phyloP scores from a whole-genome alignment of 2,113 vertebrate species.

The Guaruba guarouba region DNA sequence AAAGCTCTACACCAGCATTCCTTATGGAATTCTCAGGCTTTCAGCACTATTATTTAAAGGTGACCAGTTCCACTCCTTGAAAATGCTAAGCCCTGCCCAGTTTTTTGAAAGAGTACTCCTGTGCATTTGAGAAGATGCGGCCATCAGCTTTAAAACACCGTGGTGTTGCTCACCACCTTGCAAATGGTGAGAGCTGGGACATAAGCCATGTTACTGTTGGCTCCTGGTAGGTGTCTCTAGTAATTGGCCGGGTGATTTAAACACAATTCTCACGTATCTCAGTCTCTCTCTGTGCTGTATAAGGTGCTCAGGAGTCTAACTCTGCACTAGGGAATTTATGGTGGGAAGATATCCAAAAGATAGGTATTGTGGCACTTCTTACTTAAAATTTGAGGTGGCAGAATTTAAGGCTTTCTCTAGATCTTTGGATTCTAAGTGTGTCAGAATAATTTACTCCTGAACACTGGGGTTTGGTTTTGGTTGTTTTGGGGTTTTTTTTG shows the following conservation, averaged over 20 bases:
- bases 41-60: not conserved
- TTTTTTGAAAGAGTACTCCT: not conserved
- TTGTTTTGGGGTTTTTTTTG: not conserved
- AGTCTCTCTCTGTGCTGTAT: not conserved
- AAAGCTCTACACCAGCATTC: not conserved
- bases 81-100: not conserved
- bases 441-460: not conserved
- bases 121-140: not conserved
- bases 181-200: not conserved
- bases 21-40: not conserved
- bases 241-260: not conserved
- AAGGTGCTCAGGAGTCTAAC: not conserved
- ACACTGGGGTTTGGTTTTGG: not conserved
- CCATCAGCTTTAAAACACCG: not conserved
- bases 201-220: too few relatives aligned
- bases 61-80: not conserved
- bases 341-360: not conserved
- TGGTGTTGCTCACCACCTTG: not conserved
- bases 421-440: not conserved
- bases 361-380: not conserved
- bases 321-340: not conserved
- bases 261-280: not conserved
- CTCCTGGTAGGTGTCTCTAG: too few relatives aligned
- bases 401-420: not conserved
- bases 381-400: not conserved